Evolutionary conservation across 2,797 vertebrate genomes (phyloP), one percentile per base, ranked within the genome.

Genomic region (Paguma larvata): DNA sequence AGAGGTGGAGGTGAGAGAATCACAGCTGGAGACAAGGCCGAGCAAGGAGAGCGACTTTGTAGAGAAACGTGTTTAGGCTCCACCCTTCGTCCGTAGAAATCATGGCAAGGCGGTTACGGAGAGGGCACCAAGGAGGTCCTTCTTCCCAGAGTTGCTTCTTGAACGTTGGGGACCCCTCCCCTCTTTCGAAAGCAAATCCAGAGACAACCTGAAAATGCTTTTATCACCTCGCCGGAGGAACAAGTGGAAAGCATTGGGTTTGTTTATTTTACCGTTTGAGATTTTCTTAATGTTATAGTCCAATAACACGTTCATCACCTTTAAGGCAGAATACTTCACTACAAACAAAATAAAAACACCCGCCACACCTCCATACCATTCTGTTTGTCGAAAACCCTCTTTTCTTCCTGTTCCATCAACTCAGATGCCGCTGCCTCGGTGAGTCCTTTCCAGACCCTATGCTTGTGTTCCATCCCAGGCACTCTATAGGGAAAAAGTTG

Each of bases 381-480:
- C 75, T 44, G 34, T 75, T 83, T 67, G 38, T 75, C 48, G 65
- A 30, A 79, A 83, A 34, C 59, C 15, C 67, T n/a, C 46, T 16
- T 90, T 87, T 32, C 32, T 92, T 62, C 13, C 62, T 11, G 53
- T 8, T 11, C 48, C n/a, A 48, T 80, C 14, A 27, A 32, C n/a
- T 89, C n/a, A 32, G 32, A 89, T 16, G 18, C 46, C 34, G 21
- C 27, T 10, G 3, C 68, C 48, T 27, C 30, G 1, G 8, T 0
- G 18, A 84, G 80, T 63, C 53, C 19, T 86, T 18, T n/a, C 73
- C 8, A 27, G n/a, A 38, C 15, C 48, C 59, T 19, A 5, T 4
- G 5, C 6, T 53, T 68, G 21, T 1, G n/a, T 62, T 30, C 44
- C 19, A 0, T 4, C 23, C 0, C 41, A 2, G 15, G 3, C 14